Conservation (phyloP, 2,888 invertebrate genomes). For the Andricus quercusramuli region DNA sequence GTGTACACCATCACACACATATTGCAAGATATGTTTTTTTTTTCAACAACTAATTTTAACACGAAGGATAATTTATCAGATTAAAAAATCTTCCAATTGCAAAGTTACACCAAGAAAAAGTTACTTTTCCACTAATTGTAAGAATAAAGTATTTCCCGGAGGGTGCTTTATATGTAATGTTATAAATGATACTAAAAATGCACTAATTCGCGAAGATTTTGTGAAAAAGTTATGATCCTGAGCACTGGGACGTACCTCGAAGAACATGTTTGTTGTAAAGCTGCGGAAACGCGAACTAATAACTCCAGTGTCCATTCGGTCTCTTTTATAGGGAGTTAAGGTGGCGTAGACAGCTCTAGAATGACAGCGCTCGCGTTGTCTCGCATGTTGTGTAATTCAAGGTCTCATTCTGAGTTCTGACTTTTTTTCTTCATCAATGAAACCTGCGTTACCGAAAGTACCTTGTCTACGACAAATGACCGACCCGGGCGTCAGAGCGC, state of each 20-base stretch:
- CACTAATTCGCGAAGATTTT: not conserved
- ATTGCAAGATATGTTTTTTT: no score
- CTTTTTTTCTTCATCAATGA: slow-evolving; percentile 61
- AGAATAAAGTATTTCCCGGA: not conserved
- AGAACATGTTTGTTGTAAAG: slow-evolving; percentile 57
- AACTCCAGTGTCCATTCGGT: slow-evolving; percentile 54
- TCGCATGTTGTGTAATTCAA: slow-evolving; percentile 70
- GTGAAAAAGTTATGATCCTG: not conserved
- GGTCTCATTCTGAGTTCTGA: slow-evolving; percentile 60
- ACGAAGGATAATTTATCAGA: no score
- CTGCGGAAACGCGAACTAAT: slow-evolving; percentile 61
- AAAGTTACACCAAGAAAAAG: not conserved
- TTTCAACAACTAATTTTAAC: no score
- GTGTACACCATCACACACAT: no score
- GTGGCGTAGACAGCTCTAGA: slow-evolving; percentile 56
- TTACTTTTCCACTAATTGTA: not conserved
- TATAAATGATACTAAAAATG: not conserved
- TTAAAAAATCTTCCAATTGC: no score
- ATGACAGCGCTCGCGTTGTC: slow-evolving; percentile 54
- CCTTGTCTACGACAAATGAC: slow-evolving; percentile 22
- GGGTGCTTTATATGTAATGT: not conserved
- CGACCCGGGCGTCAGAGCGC: slow-evolving; percentile 36
- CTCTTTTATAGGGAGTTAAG: slow-evolving; percentile 62
- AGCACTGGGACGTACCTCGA: slow-evolving; percentile 55
- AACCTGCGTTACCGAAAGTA: slow-evolving; percentile 57